Conservation (phyloP, 2,888 invertebrate genomes). For the Stomorhina lunata region DNA sequence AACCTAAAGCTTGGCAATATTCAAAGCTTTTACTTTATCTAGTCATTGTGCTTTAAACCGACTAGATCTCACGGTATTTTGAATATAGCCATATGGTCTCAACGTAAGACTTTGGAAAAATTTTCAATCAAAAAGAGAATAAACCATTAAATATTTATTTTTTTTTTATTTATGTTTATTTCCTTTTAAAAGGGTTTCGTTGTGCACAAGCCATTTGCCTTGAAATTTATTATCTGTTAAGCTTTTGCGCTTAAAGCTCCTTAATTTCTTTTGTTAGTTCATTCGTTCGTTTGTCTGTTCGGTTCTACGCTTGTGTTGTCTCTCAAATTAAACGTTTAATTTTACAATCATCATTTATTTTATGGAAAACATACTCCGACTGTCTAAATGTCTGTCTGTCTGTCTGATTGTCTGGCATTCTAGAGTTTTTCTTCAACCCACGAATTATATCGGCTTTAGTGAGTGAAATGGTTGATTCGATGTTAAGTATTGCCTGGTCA, state of each 20-base stretch:
- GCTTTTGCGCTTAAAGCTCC: neutral
- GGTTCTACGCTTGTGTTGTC: neutral
- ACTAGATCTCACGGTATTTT: no score
- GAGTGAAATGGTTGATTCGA: no score
- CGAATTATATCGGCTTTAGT: neutral
- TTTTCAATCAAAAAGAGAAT: neutral
- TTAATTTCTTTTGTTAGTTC: neutral
- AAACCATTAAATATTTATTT: neutral
- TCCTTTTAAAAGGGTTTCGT: neutral
- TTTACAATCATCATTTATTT: slow-evolving; percentile 47
- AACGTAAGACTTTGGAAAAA: no score
- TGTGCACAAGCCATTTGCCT: neutral
- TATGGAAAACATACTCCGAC: no score
- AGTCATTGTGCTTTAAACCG: no score
- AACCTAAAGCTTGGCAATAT: no score
- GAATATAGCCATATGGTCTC: no score
- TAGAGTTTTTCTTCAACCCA: neutral
- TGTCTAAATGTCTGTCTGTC: no score
- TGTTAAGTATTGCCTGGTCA: neutral
- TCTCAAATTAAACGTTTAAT: slow-evolving; percentile 17
- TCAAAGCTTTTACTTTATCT: no score
- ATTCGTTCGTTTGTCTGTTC: no score
- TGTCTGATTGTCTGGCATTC: neutral
- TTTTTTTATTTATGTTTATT: neutral
- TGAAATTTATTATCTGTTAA: slow-evolving; percentile 1